Base-by-base conservation (phyloP, 2,113 vertebrate genomes). In the Alexandromys fortis region DNA sequence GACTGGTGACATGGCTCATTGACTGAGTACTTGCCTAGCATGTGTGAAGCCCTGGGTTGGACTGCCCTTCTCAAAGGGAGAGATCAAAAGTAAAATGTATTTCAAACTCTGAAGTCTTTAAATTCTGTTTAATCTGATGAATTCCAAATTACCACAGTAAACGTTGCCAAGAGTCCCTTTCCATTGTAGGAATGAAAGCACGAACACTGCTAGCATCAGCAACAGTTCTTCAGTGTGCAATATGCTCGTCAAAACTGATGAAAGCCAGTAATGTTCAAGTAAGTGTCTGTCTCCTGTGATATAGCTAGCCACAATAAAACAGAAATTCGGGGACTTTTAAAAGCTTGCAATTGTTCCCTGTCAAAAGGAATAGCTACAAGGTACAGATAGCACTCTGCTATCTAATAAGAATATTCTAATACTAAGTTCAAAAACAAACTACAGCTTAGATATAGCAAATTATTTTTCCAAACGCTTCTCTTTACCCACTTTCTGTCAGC, bases 361-460 rank as follows among this genome's bases (percentile, higher is more conserved):
- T 75, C 73, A 94, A 2, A 16, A 86, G 78, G 1, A 76, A 12
- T 19, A 81, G 19, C 58, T 5, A 77, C 33, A 90, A 89, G 11
- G 6, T 55, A 81, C 11, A 94, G 70, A 38, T 52, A 38, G 55
- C 0, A 24, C 22, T 91, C 14, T 33, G 4, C 24, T 12, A 49
- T 94, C 26, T 78, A 93, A 47, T 19, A 68, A 91, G 47, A 92
- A 72, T 9, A 65, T 72, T 79, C 70, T 89, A 96, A 3, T 63
- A 85, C 17, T 58, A 21, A 94, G 73, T 78, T 95, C 95, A 95
- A 89, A 98, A 97, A 96, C 85, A 97, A 94, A 96, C 1, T 52
- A 78, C 87, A 65, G 38, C 73, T 96, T 75, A 45, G 88, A 3
- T 38, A 82, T 24, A 77, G 87, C 11, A 76, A 77, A 77, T 33